Conservation (phyloP, 2,797 vertebrate genomes). For the Darevskia mixta region DNA sequence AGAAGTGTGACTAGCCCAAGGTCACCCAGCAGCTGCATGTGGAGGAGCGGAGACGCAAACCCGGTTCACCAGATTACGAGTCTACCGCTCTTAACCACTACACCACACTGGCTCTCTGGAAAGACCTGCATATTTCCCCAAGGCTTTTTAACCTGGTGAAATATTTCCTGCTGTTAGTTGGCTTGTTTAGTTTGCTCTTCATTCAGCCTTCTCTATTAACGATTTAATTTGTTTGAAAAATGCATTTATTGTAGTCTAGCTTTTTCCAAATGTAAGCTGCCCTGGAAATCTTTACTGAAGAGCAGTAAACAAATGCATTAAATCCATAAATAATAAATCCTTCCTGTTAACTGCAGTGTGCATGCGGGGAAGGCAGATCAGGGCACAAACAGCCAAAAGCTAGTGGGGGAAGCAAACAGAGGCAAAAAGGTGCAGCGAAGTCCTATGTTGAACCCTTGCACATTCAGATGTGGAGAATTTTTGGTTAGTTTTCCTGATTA, state of each 20-base stretch:
- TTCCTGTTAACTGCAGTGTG: neutral
- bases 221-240: neutral
- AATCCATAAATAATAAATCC: neutral
- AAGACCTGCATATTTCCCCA: neutral
- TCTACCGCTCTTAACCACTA: no score
- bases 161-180: neutral
- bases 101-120: no score
- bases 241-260: neutral
- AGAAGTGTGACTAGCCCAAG: no score
- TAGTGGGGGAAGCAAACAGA: neutral
- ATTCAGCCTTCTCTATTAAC: neutral
- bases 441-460: neutral
- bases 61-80: no score
- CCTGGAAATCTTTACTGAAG: neutral
- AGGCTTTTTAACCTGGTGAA: neutral
- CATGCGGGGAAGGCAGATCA: neutral
- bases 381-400: neutral
- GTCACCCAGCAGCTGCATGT: no score
- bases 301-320: neutral
- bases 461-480: neutral
- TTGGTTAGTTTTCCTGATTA: no score
- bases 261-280: neutral
- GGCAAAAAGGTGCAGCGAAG: neutral
- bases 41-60: no score
- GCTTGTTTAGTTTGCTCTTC: neutral